Conservation (phyloP, 2,888 invertebrate species). For the Zhuqinia jingwanae region DNA sequence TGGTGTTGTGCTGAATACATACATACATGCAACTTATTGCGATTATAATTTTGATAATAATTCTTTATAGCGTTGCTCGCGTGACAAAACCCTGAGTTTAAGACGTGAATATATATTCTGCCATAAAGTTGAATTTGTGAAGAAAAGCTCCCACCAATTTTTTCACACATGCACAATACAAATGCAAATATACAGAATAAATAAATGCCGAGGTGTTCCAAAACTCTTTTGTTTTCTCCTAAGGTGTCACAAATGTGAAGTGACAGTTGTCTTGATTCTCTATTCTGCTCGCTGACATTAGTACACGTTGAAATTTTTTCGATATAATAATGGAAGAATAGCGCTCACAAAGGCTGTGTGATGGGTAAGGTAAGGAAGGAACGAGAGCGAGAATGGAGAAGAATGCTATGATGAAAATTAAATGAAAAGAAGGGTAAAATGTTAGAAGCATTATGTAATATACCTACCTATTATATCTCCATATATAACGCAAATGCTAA, state of each 20-base stretch:
- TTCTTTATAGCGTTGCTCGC: no score
- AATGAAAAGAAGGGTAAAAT: conserved; percentile 50
- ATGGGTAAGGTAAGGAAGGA: conserved; percentile 29
- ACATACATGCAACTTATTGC: background rate
- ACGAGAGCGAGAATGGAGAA: no score
- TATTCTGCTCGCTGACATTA: background rate
- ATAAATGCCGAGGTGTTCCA: no score
- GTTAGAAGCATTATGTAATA: conserved; percentile 4
- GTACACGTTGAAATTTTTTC: conserved; percentile 8
- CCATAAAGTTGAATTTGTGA: no score
- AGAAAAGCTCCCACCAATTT: no score
- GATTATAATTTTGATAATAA: no score
- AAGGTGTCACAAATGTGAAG: conserved; percentile 33
- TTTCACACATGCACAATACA: no score
- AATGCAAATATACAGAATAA: no score
- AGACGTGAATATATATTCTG: no score
- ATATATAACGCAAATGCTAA: conserved; percentile 77
- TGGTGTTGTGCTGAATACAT: background rate
- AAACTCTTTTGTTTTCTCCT: background rate
- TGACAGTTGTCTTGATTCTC: conserved; percentile 39
- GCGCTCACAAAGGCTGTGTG: no score
- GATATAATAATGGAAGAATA: background rate
- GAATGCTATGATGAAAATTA: conserved; percentile 6
- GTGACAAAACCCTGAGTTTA: conserved; percentile 22
- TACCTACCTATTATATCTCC: background rate